phyloP scores from a whole-genome alignment of 1,140 invertebrate species.

The Magallana ariakensis region DNA sequence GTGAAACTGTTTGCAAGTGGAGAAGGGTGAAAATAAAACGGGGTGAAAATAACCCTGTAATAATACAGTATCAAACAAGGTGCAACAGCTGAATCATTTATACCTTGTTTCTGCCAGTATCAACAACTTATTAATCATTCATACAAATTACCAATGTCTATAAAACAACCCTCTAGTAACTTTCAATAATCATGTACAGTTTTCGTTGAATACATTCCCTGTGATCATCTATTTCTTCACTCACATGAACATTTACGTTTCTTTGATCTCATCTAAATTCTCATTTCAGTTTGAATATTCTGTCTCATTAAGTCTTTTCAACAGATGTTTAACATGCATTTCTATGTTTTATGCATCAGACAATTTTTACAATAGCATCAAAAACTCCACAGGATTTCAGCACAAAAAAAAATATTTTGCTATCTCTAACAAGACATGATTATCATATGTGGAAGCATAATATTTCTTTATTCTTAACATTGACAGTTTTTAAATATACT shows the following conservation, averaged over 20 bases:
- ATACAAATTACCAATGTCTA: background rate
- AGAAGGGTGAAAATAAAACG: too few species aligned
- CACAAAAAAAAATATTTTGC: background rate
- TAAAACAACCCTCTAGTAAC: background rate
- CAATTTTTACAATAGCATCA: background rate
- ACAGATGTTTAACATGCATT: slow-evolving; percentile 31
- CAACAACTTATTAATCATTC: background rate
- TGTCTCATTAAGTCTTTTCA: slow-evolving; percentile 4
- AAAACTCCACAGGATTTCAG: background rate
- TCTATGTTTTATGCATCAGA: slow-evolving; percentile 13
- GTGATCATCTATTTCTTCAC: slow-evolving; percentile 4
- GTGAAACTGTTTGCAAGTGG: too few species aligned
- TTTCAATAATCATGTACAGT: background rate
- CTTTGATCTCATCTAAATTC: background rate
- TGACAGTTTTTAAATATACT: too few species aligned
- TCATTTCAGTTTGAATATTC: background rate
- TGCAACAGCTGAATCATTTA: background rate
- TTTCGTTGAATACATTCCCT: background rate
- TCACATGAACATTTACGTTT: background rate
- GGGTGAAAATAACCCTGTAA: too few species aligned
- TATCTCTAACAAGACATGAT: background rate
- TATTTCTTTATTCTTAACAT: too few species aligned
- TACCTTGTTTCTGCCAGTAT: background rate
- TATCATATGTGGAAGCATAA: too few species aligned
- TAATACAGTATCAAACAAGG: too few species aligned